Evolutionary conservation across 2,797 vertebrate genomes (phyloP), one percentile per base, ranked within the genome.

Genomic region (Periophthalmus magnuspinnatus): DNA sequence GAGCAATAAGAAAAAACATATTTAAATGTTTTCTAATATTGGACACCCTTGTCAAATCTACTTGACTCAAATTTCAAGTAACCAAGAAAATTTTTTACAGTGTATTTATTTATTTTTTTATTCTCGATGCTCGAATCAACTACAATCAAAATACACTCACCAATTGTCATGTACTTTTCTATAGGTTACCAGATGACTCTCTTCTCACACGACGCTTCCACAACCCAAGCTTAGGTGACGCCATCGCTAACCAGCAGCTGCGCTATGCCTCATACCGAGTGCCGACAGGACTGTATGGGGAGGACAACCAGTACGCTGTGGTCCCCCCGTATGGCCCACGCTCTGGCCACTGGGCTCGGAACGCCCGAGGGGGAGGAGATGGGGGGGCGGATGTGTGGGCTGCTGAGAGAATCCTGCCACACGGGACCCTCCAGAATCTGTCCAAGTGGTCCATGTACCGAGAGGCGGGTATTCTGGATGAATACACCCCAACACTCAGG

Each of bases 221-320:
- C 63, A 88, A 88, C 65, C 94, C 94, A 36, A 75, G 52, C 0
- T 57, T 94, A 65, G 67, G 66, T 4, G 85, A 93, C 24, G 91
- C 90, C 52, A 73, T 94, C 59, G 89, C 91, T 74, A 93, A 94
- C 72, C 82, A 90, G 79, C 83, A 93, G 6, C 79, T 94, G 32
- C 93, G 92, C 67, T 93, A 91, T 38, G 93, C 93, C 56, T 94
- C 93, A 7, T 93, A 93, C 77, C 88, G 90, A 65, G 79, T 93
- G 71, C 94, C 94, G 54, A 82, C 78, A 54, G 90, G 78, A 28
- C 80, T 94, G 69, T 86, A 92, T 47, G 90, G 91, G 21, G 80
- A 86, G 55, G 87, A 91, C 63, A 93, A 94, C 32, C 89, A 93
- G 63, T 98, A 96, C 55, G 95, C 95, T 0, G 90, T 96, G n/a